A percentile compares a stretch with the other conserved stretches of the same genome.
phyloP scores from a whole-genome alignment of 2,888 invertebrate species.

The Neocrepidodera transversa region DNA sequence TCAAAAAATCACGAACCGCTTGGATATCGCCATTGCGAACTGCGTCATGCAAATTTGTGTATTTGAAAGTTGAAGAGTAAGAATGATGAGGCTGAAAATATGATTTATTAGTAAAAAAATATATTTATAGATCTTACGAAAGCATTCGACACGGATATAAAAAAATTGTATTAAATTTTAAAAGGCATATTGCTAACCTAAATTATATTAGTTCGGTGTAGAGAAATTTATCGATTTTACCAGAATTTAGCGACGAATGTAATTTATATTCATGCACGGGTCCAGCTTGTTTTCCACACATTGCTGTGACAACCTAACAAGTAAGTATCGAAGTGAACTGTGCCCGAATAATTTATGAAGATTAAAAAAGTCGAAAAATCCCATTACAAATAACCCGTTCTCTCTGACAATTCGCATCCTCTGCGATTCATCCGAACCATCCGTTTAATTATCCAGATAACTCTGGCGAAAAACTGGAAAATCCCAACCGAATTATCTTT shows the following conservation, averaged over 20 bases:
- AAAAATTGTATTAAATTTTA: too few species aligned
- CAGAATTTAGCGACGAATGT: background rate
- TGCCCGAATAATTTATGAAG: slow-evolving; percentile 15
- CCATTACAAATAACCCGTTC: slow-evolving; percentile 10
- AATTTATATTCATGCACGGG: background rate
- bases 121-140: too few species aligned
- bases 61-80: background rate
- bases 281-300: background rate
- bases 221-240: background rate
- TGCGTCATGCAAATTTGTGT: slow-evolving; percentile 54
- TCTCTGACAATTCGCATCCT: background rate
- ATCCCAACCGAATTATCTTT: background rate
- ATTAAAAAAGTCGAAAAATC: slow-evolving; percentile 15
- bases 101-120: too few species aligned
- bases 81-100: background rate
- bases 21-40: slow-evolving; percentile 55
- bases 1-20: slow-evolving; percentile 52
- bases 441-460: slow-evolving; percentile 14
- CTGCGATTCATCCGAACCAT: background rate
- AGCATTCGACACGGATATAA: too few species aligned
- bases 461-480: slow-evolving; percentile 5
- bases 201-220: too few species aligned
- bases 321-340: background rate
- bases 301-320: background rate
- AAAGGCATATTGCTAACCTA: too few species aligned